Conservation (phyloP, 1,140 invertebrate species). For the Drosophila melanogaster region Release_6_plus_ISO1_MT NT_033777.3:22252001-22252500, state of each 20-base stretch:
- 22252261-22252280: slow-evolving; percentile 17
- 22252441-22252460: slow-evolving; percentile 72
- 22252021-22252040: not conserved
- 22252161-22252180: slow-evolving; percentile 65
- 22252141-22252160: slow-evolving; percentile 58
- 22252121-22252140: slow-evolving; percentile 1
- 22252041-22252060: not conserved
- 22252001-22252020: no score
- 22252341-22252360: slow-evolving; percentile 61
- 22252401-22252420: not conserved
- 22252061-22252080: not conserved
- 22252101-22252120: not conserved
- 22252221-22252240: slow-evolving; percentile 42
- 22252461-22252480: slow-evolving; percentile 83
- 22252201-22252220: slow-evolving; percentile 71
- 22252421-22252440: slow-evolving; percentile 29
- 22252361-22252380: slow-evolving; percentile 68
- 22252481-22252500: slow-evolving; percentile 78
- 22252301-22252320: slow-evolving; percentile 3
- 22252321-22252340: slow-evolving; percentile 15
- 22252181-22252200: slow-evolving; percentile 76
- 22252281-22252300: slow-evolving; percentile 60
- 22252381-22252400: not conserved
- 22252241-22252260: slow-evolving; percentile 75
- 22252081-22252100: not conserved